Evolutionary conservation across 2,797 vertebrate species (phyloP), one percentile per base, ranked within the genome.

Genomic region (Merluccius polli): DNA sequence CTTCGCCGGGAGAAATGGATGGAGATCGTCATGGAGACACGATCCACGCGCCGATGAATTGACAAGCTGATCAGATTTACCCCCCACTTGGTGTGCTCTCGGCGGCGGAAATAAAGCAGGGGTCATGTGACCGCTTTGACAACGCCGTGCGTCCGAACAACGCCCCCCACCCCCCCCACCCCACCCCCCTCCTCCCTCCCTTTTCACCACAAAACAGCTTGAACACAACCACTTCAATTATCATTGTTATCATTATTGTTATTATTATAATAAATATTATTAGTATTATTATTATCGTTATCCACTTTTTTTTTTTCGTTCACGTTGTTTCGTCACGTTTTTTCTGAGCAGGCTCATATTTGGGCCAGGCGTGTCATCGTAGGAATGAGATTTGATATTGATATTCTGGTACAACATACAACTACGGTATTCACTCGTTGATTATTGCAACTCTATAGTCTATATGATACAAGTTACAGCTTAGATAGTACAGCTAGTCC

Each of bases 371-470:
- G 81, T 84, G 90, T 82, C 84, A 81, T 82, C 75, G 71, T 77
- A 74, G 44, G 36, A 68, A 73, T 77, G 81, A 84, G 79, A 88
- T 72, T 76, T 81, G 79, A 82, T 69, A 81, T 81, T 65, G 59
- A 65, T 65, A 65, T 77, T 82, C 85, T 83, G 80, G 79, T 79
- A 84, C 90, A 81, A 89, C 78, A 84, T 76, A 86, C 74, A 76
- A 91, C 88, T 89, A 92, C 88, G 82, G 85, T 85, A 90, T 88
- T 91, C 79, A 90, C 81, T 88, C 79, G 82, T 85, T 85, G 82
- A 88, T 93, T 92, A 93, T 91, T 93, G 92, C 90, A 85, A 87
- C 85, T 90, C 90, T 93, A 92, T 88, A 87, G 79, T 87, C 83
- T 87, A 89, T 87, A 89, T 89, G 79, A 84, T 89, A 83, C 81